These are phyloP conservation scores for Lethenteron reissneri DNA, from an alignment of 2,113 vertebrate genomes.

Conservation along the genomic window DNA sequence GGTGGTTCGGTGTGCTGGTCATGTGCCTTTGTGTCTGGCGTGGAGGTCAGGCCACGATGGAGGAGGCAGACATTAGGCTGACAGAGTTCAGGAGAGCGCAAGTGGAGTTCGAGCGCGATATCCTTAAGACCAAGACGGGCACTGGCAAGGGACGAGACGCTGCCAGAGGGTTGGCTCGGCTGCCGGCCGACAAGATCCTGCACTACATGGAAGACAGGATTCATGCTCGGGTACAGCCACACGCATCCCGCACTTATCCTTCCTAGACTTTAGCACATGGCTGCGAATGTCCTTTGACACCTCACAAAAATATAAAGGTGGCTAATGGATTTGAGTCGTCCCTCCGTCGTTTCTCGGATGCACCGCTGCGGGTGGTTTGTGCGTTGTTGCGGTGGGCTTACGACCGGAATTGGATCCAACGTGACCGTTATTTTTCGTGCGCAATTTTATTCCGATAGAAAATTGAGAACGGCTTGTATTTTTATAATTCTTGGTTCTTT, in stretches of 20 bases:
- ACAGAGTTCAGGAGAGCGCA: conserved; percentile 22
- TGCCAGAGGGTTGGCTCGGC: conserved; percentile 13
- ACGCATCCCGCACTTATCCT: not conserved
- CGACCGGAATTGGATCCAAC: not conserved
- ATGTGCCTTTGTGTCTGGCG: not conserved
- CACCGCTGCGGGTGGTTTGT: not conserved
- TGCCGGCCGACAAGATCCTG: conserved; percentile 24
- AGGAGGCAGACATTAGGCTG: conserved; percentile 27
- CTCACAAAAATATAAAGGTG: conserved; percentile 3
- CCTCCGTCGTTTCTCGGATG: not conserved
- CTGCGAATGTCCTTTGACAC: not conserved
- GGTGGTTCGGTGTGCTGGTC: too few relatives aligned
- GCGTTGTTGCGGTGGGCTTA: not conserved
- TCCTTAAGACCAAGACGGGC: conserved; percentile 15
- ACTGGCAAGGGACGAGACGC: conserved; percentile 21
- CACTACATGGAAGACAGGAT: conserved; percentile 31
- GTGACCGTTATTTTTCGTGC: too few relatives aligned
- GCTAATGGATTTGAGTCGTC: not conserved
- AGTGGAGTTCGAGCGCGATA: conserved; percentile 29
- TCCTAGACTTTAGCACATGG: too few relatives aligned
- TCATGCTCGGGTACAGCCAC: conserved; percentile 24
- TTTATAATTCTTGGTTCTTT: too few relatives aligned
- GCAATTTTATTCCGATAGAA: too few relatives aligned
- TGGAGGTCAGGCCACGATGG: conserved; percentile 23
- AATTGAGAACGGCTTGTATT: too few relatives aligned